Percentiles rank a stretch among this genome's conserved stretches.
phyloP scores from a whole-genome alignment of 2,797 vertebrate genomes.

The Caiman crocodilus region DNA sequence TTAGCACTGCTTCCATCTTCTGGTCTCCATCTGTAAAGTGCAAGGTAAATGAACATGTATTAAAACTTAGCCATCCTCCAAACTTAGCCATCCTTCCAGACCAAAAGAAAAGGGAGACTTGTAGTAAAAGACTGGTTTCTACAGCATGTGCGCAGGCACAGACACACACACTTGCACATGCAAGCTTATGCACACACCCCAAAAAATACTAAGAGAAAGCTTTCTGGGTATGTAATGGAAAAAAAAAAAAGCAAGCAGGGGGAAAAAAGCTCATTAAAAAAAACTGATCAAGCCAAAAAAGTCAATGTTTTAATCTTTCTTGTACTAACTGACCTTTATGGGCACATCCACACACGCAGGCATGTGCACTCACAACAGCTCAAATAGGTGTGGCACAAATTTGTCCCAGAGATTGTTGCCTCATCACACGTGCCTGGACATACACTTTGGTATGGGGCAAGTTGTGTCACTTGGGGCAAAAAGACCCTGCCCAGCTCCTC shows the following conservation, averaged over 20 bases:
- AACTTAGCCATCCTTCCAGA: background rate
- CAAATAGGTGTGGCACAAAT: no score
- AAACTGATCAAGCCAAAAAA: slow-evolving; percentile 10
- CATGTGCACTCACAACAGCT: no score
- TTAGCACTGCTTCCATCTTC: background rate
- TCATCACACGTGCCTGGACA: no score
- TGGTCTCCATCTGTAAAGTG: background rate
- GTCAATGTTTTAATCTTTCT: background rate
- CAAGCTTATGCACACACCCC: background rate
- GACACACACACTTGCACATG: background rate
- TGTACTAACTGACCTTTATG: slow-evolving; percentile 52
- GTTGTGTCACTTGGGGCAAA: no score
- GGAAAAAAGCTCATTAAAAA: slow-evolving; percentile 26
- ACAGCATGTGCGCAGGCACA: no score
- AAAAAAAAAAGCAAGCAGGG: slow-evolving; percentile 33
- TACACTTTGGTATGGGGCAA: no score
- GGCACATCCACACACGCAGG: no score
- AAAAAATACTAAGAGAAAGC: background rate
- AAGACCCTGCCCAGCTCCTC: no score
- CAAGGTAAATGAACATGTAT: background rate
- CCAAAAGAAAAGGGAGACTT: background rate
- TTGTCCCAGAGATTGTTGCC: no score
- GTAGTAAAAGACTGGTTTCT: background rate
- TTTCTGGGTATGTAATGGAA: slow-evolving; percentile 31
- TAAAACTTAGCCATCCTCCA: slow-evolving; percentile 30